Conservation (phyloP, 2,113 vertebrate species). For the Protobothrops mucrosquamatus region DNA sequence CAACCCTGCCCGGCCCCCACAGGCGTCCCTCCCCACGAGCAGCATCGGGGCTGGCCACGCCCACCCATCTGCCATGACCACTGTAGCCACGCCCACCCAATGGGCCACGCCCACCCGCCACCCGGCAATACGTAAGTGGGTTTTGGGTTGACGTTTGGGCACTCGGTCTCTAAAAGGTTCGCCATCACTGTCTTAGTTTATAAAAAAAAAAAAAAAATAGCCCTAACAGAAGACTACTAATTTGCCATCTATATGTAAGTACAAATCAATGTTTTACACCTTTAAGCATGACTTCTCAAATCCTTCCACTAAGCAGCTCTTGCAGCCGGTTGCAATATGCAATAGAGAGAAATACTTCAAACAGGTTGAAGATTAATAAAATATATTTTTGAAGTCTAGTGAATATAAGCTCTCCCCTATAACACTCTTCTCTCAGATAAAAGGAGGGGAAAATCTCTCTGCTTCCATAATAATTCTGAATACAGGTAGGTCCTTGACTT, state of each 20-base stretch:
- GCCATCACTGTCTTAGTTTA: too few relatives aligned
- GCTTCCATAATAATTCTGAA: background rate
- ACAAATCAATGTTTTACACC: background rate
- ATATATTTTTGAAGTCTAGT: background rate
- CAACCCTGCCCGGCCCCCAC: too few relatives aligned
- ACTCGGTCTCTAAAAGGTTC: too few relatives aligned
- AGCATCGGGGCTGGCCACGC: too few relatives aligned
- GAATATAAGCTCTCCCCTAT: background rate
- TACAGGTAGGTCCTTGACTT: background rate
- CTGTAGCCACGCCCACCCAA: too few relatives aligned
- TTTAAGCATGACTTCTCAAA: background rate
- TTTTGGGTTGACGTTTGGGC: too few relatives aligned
- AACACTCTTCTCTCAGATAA: background rate
- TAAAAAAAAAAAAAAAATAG: background rate
- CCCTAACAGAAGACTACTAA: background rate
- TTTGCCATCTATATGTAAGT: background rate
- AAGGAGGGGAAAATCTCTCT: background rate
- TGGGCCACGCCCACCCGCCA: too few relatives aligned
- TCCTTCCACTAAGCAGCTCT: background rate
- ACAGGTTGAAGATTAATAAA: background rate
- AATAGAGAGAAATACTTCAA: background rate
- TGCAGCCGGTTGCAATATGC: background rate
- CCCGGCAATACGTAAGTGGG: too few relatives aligned
- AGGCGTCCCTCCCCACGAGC: too few relatives aligned
- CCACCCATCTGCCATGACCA: too few relatives aligned